Base-by-base conservation (phyloP, 2,797 vertebrate genomes). In the Coregonus suidteri region DNA sequence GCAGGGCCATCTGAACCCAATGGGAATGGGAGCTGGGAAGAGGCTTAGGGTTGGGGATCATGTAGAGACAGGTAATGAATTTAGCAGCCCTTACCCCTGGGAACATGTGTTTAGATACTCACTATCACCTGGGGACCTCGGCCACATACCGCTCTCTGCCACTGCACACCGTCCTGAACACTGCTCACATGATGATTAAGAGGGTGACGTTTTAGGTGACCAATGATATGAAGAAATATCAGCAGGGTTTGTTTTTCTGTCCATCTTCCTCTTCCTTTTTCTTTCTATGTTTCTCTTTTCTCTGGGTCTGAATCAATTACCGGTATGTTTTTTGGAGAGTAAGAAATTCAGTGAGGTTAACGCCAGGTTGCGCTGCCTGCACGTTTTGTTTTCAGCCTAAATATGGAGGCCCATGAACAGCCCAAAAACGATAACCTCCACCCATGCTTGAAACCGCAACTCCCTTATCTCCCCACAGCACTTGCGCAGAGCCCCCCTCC, bases 391-490 rank as follows among this genome's bases (percentile, higher is more conserved):
- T 56, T 54, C 16, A n/a, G 41, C 41, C 18, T 62, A 62, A 62
- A 6, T 25, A 9, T 9, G 41, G 41, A 9, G 7, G 41, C 41
- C 41, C 41, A 41, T 9, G 0, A 1, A 9, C 7, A 41, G 41
- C 41, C 41, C 41, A 47, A 47, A 47, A 47, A 47, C 9, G 66
- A 74, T 77, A 73, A 73, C 52, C 75, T 31, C 64, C 41, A 2
- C 35, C 69, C 13, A 34, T 15, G 83, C 85, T 87, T 85, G 64
- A 13, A 79, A 75, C 74, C 16, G 76, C 16, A 25, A 25, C 66
- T 56, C 76, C 66, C 87, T 88, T 91, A 92, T 92, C 92, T 93
- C 53, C 25, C 65, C 18, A 14, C 14, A 66, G 9, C 91, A 92
- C 80, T 80, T 78, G 77, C 66, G 65, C 0, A 13, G 54, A 74